Percentiles rank a stretch among this genome's conserved stretches.
These are phyloP conservation scores for Drosophila punjabiensis DNA, from an alignment of 1,140 invertebrate species.

Conservation along the genomic window DNA sequence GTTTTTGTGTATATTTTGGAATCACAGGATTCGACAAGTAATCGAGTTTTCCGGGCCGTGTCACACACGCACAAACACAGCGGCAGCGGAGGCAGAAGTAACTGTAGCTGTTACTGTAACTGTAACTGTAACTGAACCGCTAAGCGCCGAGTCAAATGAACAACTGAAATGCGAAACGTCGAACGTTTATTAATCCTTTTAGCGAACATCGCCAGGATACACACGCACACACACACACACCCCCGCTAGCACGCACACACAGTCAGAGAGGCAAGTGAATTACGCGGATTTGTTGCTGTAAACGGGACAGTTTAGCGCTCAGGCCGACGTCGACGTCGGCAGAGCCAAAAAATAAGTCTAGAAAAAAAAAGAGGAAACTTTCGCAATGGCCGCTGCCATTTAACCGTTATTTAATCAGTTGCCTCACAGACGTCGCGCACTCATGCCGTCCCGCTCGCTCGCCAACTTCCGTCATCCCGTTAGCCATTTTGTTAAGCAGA, in stretches of 20 bases:
- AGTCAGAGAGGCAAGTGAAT: constrained; percentile 57
- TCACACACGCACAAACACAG: constrained; percentile 14
- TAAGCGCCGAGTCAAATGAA: constrained; percentile 82
- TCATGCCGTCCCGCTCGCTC: constrained; percentile 50
- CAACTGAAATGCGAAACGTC: constrained; percentile 76
- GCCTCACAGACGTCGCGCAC: background rate
- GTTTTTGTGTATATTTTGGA: background rate
- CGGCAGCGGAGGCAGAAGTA: constrained; percentile 1
- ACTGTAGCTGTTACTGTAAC: constrained; percentile 21
- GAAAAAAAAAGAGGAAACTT: constrained; percentile 46
- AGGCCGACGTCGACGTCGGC: constrained; percentile 47
- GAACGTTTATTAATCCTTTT: constrained; percentile 84
- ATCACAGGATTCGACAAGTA: constrained; percentile 14
- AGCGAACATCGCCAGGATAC: constrained; percentile 58
- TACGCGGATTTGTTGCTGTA: constrained; percentile 82
- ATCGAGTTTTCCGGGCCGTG: constrained; percentile 26
- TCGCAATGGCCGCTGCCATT: constrained; percentile 66
- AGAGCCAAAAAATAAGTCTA: constrained; percentile 14
- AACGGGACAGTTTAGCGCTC: constrained; percentile 78
- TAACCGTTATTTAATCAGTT: constrained; percentile 72
- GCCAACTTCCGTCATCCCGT: constrained; percentile 36
- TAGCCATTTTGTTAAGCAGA: constrained; percentile 70
- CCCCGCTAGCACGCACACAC: background rate
- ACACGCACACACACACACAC: constrained; percentile 15
- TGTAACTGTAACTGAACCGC: constrained; percentile 76